Evolutionary conservation across 2,113 vertebrate genomes (phyloP), one percentile per base, ranked within the genome.

Genomic region (Hassar affinis): DNA sequence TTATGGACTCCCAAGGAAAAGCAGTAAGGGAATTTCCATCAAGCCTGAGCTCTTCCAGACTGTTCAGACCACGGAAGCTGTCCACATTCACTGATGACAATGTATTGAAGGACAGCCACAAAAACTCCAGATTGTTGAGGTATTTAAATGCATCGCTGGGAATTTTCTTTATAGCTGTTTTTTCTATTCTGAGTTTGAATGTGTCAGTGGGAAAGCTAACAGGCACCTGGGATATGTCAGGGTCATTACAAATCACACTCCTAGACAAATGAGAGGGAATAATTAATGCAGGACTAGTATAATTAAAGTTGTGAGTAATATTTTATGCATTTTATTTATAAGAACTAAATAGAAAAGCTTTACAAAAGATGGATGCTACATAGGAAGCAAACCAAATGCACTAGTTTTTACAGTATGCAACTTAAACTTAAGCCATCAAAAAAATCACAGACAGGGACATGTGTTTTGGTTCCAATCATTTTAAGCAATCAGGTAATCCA

Each of bases 31-130:
- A 87, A 42, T 99, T 99, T 74, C 97, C 97, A 6, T 96, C 96
- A 86, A 99, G 91, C 25, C 97, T 94, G 80, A 99, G 94, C 91
- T 99, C 98, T 20, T 95, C 95, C 77, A 99, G 88, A 38, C 87
- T 95, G 66, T 89, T 85, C 84, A 99, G 91, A 1, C 96, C 97
- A 45, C 93, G 93, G 87, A 99, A 96, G 90, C 94, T 95, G 86
- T 95, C 93, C 5, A 86, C 61, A 0, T 90, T 95, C 88, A 99
- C 92, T 77, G 92, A 93, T 68, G 94, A 90, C 75, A 99, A 87
- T 6, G 94, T 93, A 81, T 99, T 99, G 75, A 98, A 98, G 81
- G 98, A 97, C 95, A 99, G 94, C 97, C 97, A 98, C 77, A 99
- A 94, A 90, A 96, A 98, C 82, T 99, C 96, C 90, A 99, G 92